phyloP scores from a whole-genome alignment of 2,113 vertebrate species.

The Mixornis gularis region DNA sequence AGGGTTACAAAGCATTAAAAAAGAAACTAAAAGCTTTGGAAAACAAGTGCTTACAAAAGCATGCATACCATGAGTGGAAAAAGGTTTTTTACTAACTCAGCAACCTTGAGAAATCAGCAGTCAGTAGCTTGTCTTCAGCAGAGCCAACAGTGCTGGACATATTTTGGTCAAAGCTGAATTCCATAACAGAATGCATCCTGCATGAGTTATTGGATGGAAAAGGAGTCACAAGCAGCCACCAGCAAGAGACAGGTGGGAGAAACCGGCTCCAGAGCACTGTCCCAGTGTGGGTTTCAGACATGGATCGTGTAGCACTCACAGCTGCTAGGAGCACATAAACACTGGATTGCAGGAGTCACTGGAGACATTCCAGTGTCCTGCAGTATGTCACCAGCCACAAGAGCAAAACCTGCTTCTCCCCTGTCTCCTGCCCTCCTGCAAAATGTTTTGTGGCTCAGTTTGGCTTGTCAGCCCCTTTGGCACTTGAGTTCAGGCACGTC shows the following conservation, averaged over 20 bases:
- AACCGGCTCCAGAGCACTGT: neutral
- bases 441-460: rapidly evolving
- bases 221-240: neutral
- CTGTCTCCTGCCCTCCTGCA: neutral
- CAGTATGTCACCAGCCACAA: neutral
- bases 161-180: neutral
- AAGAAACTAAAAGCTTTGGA: neutral
- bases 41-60: neutral
- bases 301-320: rapidly evolving
- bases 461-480: rapidly evolving
- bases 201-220: neutral
- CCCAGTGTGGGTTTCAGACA: neutral
- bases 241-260: neutral
- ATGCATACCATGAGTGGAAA: neutral
- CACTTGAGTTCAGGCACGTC: neutral
- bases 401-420: neutral
- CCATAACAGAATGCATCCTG: neutral
- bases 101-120: neutral
- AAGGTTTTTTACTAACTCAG: neutral
- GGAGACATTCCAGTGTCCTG: neutral
- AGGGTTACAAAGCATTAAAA: neutral
- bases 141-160: neutral
- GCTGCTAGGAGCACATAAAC: neutral
- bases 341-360: neutral
- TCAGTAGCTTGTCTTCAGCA: neutral